These are phyloP conservation scores for Poecilia velifera DNA, from an alignment of 2,797 vertebrate genomes.

Conservation along the genomic window DNA sequence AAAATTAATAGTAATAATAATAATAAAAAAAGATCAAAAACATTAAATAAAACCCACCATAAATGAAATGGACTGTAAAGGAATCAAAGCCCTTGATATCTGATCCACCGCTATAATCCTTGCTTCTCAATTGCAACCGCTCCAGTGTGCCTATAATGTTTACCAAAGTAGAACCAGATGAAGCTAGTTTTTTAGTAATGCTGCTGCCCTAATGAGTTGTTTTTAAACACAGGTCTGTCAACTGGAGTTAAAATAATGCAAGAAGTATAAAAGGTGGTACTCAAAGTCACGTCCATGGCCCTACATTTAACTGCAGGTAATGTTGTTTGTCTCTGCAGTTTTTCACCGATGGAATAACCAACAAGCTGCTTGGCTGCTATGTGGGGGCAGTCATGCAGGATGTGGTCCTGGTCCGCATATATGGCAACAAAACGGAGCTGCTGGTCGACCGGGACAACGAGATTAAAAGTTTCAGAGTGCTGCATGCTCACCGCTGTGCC, in stretches of 20 bases:
- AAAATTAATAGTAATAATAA: no score
- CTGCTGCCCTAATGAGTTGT: neutral
- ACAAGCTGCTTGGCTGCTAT: slow-evolving; percentile 95
- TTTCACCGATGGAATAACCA: slow-evolving; percentile 98
- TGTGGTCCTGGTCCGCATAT: slow-evolving; percentile 95
- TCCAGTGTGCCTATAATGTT: neutral
- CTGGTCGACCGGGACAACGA: slow-evolving; percentile 95
- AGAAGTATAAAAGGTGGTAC: neutral
- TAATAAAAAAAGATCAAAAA: no score
- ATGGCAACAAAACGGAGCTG: slow-evolving; percentile 95
- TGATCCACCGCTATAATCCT: neutral
- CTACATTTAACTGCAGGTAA: neutral
- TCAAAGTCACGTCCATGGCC: neutral
- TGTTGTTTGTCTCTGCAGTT: slow-evolving; percentile 73
- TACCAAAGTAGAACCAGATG: neutral
- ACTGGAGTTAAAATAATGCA: neutral
- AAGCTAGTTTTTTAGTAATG: neutral
- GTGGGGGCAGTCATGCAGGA: slow-evolving; percentile 86
- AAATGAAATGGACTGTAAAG: no score
- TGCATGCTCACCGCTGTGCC: slow-evolving; percentile 92
- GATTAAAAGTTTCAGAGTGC: slow-evolving; percentile 94
- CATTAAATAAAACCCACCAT: no score
- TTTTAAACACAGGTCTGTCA: neutral
- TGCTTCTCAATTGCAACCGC: neutral
- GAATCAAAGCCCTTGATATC: no score